Evolutionary conservation across 1,140 invertebrate species (phyloP), one percentile per base, ranked within the genome.

Genomic region (Papilio helenus): DNA sequence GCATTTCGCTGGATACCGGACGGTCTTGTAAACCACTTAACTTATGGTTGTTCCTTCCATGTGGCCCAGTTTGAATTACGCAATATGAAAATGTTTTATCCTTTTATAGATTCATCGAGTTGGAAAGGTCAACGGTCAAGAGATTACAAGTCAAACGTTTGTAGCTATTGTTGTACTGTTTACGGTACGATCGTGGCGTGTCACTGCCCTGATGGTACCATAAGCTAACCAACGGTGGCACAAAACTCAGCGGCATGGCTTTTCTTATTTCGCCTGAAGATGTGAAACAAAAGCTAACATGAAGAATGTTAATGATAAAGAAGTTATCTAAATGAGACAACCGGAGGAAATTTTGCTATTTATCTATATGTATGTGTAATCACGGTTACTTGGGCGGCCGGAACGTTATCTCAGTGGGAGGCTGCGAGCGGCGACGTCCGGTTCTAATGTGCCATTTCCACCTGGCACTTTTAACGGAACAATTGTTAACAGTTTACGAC

Each of bases 391-490:
- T 2, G 20, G 72, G 44, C 44, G 72, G 20, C 44, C 72, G 72
- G 42, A 26, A 74, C 42, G 72, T 74, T 74, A 74, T 74, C 72
- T 49, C 72, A 29, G 42, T 29, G 9, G 44, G 20, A 74, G 9
- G 44, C 72, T 12, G 72, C 72, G n/a, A 55, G 72, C 72, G 20
- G 72, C 72, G 39, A 49, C 72, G 72, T 74, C 72, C 72, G 72
- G 44, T 74, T 44, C 72, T 74, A 74, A 74, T 74, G 72, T 74
- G 49, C 72, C 72, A 49, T 74, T 74, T 74, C 72, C 42, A 74
- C 72, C 39, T 46, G 42, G 72, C 42, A 74, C 72, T 23, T 26
- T 46, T 12, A 49, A 74, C 72, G 72, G 42, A 49, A 74, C 72
- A 74, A 74, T 46, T 74, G 72, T 26, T 68, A 46, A 74, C 39